Evolutionary conservation across 2,797 vertebrate species (phyloP).

Genomic region (Galago senegalensis): DNA sequence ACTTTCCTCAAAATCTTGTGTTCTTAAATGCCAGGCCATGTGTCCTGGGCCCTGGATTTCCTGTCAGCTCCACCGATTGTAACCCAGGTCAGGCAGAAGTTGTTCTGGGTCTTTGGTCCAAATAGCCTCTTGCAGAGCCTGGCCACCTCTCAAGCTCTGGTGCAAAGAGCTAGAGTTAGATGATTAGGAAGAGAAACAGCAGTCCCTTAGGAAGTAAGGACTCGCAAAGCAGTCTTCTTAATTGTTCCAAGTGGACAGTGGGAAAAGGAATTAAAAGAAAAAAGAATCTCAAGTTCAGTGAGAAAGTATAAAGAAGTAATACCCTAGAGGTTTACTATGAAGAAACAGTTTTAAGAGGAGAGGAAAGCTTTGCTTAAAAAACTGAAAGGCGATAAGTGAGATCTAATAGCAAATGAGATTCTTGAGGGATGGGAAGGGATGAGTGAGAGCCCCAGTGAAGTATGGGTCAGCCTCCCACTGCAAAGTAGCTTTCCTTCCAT

Average conservation of each 20-base stretch:
- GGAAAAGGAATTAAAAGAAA: neutral
- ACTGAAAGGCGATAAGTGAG: neutral
- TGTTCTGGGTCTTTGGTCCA: neutral
- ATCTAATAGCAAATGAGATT: neutral
- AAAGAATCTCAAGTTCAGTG: neutral
- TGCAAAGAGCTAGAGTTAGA: neutral
- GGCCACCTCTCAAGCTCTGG: neutral
- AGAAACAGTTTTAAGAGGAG: slow-evolving; percentile 30
- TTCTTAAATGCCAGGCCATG: neutral
- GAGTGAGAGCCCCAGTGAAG: neutral
- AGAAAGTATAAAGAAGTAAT: neutral
- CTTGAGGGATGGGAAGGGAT: neutral
- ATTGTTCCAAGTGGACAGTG: neutral
- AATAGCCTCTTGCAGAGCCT: neutral
- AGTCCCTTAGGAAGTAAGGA: neutral
- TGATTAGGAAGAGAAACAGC: neutral
- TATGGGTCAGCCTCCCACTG: neutral
- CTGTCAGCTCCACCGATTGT: neutral
- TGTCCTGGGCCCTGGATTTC: neutral
- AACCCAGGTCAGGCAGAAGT: neutral
- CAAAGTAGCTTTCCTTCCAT: neutral
- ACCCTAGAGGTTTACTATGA: neutral
- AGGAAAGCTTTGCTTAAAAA: slow-evolving; percentile 24
- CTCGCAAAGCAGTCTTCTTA: neutral
- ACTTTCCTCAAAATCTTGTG: neutral